Percentiles rank a stretch among this genome's conserved stretches.
Evolutionary conservation across 2,113 vertebrate genomes (phyloP).

Genomic region (Triplophysa tibetana): DNA sequence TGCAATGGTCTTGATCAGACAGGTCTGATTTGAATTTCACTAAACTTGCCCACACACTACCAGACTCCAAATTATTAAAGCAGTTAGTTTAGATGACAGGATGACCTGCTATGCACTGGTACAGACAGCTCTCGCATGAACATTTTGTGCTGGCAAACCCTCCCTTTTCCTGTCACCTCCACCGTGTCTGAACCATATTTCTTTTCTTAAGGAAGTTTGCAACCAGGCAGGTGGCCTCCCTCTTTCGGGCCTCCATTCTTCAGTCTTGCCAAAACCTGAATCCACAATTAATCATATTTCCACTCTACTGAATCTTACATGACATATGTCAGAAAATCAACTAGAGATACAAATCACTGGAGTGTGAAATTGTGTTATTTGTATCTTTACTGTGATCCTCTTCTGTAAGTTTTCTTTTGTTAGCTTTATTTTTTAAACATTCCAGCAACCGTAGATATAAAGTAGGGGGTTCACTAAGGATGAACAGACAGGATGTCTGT

Average conservation of each 20-base stretch:
- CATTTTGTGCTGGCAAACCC: constrained; percentile 16
- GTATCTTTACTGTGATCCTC: neutral
- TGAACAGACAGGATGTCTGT: too few relatives aligned
- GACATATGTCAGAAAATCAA: neutral
- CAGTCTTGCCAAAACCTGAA: neutral
- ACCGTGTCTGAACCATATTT: neutral
- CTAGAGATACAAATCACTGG: neutral
- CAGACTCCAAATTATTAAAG: constrained; percentile 61
- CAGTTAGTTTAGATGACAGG: constrained; percentile 70
- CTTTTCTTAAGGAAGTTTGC: constrained; percentile 10
- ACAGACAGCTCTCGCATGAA: constrained; percentile 56
- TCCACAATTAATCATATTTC: constrained; percentile 13
- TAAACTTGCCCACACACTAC: constrained; percentile 5
- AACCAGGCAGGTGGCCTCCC: constrained; percentile 35
- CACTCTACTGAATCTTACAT: neutral
- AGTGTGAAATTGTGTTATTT: neutral
- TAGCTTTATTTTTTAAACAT: neutral
- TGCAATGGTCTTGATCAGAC: constrained; percentile 19
- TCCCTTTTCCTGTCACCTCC: constrained; percentile 21
- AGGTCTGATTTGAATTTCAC: constrained; percentile 15
- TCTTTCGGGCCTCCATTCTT: constrained; percentile 15
- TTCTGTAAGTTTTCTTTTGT: neutral
- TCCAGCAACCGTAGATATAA: too few relatives aligned
- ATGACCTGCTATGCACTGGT: constrained; percentile 68
- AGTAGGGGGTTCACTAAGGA: too few relatives aligned